Evolutionary conservation across 2,797 vertebrate genomes (phyloP).

Genomic region (Manis pentadactyla): DNA sequence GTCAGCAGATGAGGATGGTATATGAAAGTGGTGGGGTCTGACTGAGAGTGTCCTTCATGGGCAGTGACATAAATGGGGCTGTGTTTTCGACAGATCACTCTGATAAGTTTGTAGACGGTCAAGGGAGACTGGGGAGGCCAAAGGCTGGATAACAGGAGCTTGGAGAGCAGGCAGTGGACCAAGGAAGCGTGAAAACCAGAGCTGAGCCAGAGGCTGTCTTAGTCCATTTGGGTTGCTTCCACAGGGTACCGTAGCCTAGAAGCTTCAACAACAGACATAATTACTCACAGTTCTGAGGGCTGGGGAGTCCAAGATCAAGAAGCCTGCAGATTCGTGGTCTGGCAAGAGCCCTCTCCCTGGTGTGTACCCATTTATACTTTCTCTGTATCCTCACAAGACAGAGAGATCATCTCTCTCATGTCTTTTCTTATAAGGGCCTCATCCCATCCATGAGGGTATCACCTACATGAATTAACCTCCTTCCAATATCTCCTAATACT

Average conservation of each 20-base stretch:
- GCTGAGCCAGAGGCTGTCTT: not conserved
- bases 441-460: not conserved
- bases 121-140: not conserved
- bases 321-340: not conserved
- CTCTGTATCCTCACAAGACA: not conserved
- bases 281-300: not conserved
- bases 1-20: not conserved
- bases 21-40: not conserved
- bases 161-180: not conserved
- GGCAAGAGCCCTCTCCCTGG: too few species aligned
- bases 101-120: not conserved
- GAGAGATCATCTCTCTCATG: not conserved
- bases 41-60: not conserved
- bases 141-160: not conserved
- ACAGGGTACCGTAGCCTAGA: accelerated
- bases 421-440: not conserved
- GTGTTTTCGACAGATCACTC: not conserved
- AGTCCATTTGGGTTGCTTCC: not conserved
- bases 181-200: not conserved
- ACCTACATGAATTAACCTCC: not conserved
- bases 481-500: not conserved
- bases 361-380: not conserved
- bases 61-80: not conserved
- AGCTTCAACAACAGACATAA: not conserved
- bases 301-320: not conserved